Conservation (phyloP, 37 sponge, comb jelly and placozoan species). For the Aphrocallistes beatrix region DNA sequence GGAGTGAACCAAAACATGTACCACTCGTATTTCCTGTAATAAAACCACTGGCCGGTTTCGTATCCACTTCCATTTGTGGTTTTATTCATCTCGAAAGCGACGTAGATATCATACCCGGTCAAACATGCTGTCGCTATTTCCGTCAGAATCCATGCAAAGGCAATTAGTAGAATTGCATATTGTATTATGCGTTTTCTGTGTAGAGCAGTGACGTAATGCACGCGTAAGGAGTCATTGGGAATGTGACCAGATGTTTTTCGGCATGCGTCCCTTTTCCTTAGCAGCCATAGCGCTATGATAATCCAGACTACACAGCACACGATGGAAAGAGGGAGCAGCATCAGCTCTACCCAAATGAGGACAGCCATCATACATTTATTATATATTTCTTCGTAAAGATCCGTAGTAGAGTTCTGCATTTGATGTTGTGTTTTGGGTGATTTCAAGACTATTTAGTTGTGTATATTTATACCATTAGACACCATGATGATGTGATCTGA, state of each 20-base stretch:
- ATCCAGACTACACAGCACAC: neutral
- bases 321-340: neutral
- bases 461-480: no score
- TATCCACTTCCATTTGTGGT: neutral
- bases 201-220: neutral
- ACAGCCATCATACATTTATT: neutral
- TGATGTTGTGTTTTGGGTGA: neutral
- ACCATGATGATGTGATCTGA: no score
- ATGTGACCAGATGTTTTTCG: neutral
- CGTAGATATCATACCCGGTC: neutral
- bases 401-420: neutral
- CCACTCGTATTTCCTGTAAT: neutral
- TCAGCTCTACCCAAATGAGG: neutral
- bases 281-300: neutral
- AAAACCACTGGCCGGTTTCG: neutral
- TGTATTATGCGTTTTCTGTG: neutral
- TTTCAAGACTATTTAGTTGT: neutral
- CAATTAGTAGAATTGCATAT: neutral
- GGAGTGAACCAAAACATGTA: neutral
- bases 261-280: neutral
- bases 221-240: neutral
- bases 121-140: neutral
- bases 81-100: neutral
- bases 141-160: neutral
- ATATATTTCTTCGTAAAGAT: neutral